These are phyloP conservation scores for Theocolax elegans DNA, from an alignment of 1,140 invertebrate genomes.

Conservation along the genomic window DNA sequence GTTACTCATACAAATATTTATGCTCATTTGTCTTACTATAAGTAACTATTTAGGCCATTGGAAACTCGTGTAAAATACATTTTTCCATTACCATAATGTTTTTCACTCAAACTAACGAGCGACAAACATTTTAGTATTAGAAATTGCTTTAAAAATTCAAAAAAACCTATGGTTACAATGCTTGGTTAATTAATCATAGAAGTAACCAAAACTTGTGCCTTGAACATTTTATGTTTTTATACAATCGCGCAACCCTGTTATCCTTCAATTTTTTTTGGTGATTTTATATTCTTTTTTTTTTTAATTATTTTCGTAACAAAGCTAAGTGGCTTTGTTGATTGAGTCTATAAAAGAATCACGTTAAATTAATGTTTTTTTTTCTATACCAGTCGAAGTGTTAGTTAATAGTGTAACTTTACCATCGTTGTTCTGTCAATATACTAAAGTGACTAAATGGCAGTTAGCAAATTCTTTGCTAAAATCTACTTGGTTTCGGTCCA, in stretches of 20 bases:
- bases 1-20: slow-evolving; percentile 29
- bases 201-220: slow-evolving; percentile 16
- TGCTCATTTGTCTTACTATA: slow-evolving; percentile 35
- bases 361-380: slow-evolving; percentile 4
- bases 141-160: slow-evolving; percentile 27
- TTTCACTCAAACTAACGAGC: neutral
- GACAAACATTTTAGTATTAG: slow-evolving; percentile 2
- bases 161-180: neutral
- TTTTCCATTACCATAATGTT: slow-evolving; percentile 12
- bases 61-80: slow-evolving; percentile 38
- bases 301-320: slow-evolving; percentile 6
- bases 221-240: slow-evolving; percentile 11
- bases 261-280: slow-evolving; percentile 22
- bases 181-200: slow-evolving; percentile 5
- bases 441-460: slow-evolving; percentile 27
- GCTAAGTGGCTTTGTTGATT: slow-evolving; percentile 1
- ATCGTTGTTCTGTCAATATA: slow-evolving; percentile 25
- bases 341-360: slow-evolving; percentile 9
- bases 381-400: neutral
- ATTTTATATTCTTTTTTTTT: slow-evolving; percentile 1
- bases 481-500: slow-evolving; percentile 55
- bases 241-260: slow-evolving; percentile 25
- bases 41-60: slow-evolving; percentile 43
- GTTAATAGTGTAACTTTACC: slow-evolving; percentile 14
- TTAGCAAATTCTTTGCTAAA: slow-evolving; percentile 24